Percentiles rank a stretch among this genome's conserved stretches.
Evolutionary conservation across 2,797 vertebrate genomes (phyloP).

Genomic region (Chiloscyllium punctatum): DNA sequence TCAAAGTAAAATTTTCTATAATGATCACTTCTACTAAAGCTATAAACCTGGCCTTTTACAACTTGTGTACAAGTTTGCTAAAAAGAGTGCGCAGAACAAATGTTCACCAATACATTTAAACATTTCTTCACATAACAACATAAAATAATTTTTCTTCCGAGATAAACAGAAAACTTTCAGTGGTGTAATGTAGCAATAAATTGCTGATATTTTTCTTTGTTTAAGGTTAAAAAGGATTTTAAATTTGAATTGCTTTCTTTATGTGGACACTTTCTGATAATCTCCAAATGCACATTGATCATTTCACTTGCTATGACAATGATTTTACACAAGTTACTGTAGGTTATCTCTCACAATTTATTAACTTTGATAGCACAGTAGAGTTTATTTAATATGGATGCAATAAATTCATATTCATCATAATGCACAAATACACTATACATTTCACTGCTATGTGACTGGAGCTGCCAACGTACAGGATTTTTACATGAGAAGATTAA

Average conservation of each 20-base stretch:
- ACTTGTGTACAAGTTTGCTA: background rate
- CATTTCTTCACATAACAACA: background rate
- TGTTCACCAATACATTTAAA: background rate
- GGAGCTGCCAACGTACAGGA: background rate
- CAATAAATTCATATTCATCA: slow-evolving; percentile 8
- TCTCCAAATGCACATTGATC: background rate
- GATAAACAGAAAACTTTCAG: background rate
- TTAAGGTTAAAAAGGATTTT: background rate
- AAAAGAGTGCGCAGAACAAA: background rate
- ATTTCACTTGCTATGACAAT: background rate
- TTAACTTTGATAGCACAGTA: background rate
- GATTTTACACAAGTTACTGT: background rate
- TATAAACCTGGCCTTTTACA: background rate
- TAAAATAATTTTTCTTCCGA: background rate
- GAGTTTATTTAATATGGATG: background rate
- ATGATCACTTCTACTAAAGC: background rate
- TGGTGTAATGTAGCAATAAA: background rate
- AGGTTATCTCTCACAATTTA: background rate
- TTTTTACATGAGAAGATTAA: slow-evolving; percentile 7
- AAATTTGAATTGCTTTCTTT: background rate
- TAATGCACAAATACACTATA: background rate
- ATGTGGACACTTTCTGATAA: background rate
- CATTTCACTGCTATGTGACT: background rate
- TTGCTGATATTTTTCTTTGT: background rate
- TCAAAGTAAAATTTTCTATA: background rate